Evolutionary conservation across 1,140 invertebrate genomes (phyloP).

Genomic region (Teleogryllus occipitalis): DNA sequence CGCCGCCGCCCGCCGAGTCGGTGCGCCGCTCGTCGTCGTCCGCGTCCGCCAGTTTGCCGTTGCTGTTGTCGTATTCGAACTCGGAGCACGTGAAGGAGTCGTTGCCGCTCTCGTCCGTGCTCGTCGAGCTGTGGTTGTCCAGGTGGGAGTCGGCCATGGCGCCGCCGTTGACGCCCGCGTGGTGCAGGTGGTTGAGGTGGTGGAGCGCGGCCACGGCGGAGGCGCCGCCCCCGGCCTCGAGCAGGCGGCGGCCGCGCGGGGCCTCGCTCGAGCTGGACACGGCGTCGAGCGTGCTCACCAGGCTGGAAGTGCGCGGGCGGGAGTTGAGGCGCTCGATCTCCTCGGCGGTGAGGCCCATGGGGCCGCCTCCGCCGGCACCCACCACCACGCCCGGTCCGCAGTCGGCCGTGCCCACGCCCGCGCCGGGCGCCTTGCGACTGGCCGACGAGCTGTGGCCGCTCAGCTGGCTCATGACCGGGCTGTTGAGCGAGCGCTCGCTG

Average conservation of each 20-base stretch:
- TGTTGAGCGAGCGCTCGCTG: conserved; percentile 81
- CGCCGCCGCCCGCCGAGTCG: conserved; percentile 43
- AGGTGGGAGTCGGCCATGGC: conserved; percentile 46
- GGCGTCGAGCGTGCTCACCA: conserved; percentile 85
- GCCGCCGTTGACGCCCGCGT: conserved; percentile 32
- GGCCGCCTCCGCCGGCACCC: conserved; percentile 26
- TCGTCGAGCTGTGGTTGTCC: conserved; percentile 61
- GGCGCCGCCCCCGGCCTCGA: conserved; percentile 40
- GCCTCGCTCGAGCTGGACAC: conserved; percentile 88
- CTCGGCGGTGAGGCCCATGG: conserved; percentile 81
- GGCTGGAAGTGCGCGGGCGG: conserved; percentile 72
- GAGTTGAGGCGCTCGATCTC: conserved; percentile 87
- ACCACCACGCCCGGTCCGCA: conserved; percentile 33
- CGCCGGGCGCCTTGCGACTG: conserved; percentile 52
- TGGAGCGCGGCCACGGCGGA: conserved; percentile 28
- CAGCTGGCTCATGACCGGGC: conserved; percentile 81
- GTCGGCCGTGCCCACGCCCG: conserved; percentile 16
- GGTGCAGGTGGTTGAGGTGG: conserved; percentile 48
- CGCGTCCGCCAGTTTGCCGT: conserved; percentile 66
- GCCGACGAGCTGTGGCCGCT: conserved; percentile 73
- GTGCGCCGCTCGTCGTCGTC: conserved; percentile 51
- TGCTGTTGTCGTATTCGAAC: conserved; percentile 91
- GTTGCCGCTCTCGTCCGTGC: conserved; percentile 89
- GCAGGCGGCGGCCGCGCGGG: conserved; percentile 40
- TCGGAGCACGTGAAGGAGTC: conserved; percentile 97